A percentile compares a stretch with the other conserved stretches of the same genome.
These are phyloP conservation scores for Trogon surrucura DNA, from an alignment of 2,113 vertebrate genomes.

Conservation along the genomic window DNA sequence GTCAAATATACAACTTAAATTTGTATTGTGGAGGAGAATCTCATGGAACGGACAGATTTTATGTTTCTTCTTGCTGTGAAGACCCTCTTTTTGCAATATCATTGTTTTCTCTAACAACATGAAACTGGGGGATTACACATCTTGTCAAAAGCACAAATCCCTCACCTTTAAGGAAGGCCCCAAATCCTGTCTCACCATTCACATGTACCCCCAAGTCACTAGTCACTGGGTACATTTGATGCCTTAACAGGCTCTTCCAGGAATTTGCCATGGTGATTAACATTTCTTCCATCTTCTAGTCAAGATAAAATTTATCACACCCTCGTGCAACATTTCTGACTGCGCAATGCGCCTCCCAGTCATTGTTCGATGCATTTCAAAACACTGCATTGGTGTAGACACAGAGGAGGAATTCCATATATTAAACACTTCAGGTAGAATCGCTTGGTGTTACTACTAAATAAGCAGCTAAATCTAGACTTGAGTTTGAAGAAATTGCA, in stretches of 20 bases:
- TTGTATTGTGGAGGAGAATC: not conserved
- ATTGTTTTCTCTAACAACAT: not conserved
- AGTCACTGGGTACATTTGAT: not conserved
- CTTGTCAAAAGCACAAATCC: not conserved
- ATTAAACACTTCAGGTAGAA: not conserved
- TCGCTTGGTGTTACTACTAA: not conserved
- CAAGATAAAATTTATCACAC: not conserved
- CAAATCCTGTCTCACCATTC: not conserved
- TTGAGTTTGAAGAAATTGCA: not conserved
- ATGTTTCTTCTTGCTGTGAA: not conserved
- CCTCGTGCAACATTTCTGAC: not conserved
- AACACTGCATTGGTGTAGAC: not conserved
- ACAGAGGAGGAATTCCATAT: not conserved
- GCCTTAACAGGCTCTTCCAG: not conserved
- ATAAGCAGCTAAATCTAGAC: not conserved
- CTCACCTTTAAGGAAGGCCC: not conserved
- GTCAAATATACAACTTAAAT: too few species aligned
- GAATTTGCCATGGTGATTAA: not conserved
- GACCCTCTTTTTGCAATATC: not conserved
- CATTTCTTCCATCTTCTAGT: not conserved
- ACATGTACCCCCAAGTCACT: not conserved
- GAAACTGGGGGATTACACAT: not conserved
- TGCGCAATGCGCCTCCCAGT: not conserved
- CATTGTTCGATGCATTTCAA: not conserved
- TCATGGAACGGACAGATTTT: not conserved